These are phyloP conservation scores for Brachyptera putata DNA, from an alignment of 2,888 invertebrate genomes.

Conservation along the genomic window DNA sequence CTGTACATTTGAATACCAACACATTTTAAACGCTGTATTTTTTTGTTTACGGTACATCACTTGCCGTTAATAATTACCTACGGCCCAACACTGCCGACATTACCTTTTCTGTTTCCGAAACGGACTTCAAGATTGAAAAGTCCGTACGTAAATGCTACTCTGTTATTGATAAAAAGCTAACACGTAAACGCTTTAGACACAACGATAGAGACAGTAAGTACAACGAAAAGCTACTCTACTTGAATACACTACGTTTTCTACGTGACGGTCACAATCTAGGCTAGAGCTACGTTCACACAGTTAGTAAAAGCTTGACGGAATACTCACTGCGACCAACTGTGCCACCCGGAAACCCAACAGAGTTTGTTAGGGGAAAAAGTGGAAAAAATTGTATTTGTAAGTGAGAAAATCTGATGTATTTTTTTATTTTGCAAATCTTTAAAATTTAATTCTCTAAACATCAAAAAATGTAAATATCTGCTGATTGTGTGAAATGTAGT, in stretches of 20 bases:
- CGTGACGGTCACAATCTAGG: background rate
- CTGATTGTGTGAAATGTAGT: slow-evolving; percentile 29
- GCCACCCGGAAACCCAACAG: slow-evolving; percentile 65
- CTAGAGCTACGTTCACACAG: slow-evolving; percentile 26
- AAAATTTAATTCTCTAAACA: slow-evolving; percentile 27
- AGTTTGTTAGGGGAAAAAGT: slow-evolving; percentile 58
- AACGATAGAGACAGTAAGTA: slow-evolving; percentile 14
- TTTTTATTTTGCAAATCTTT: slow-evolving; percentile 32
- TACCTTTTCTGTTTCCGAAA: too few species aligned
- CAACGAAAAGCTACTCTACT: slow-evolving; percentile 4
- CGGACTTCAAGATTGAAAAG: background rate
- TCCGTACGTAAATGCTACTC: background rate
- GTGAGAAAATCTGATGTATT: slow-evolving; percentile 32
- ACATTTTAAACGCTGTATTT: too few species aligned
- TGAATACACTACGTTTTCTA: slow-evolving; percentile 4
- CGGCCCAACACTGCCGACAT: too few species aligned
- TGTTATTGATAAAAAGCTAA: too few species aligned
- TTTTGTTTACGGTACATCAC: too few species aligned
- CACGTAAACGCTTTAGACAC: too few species aligned
- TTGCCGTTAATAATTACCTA: too few species aligned
- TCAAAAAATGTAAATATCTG: slow-evolving; percentile 18
- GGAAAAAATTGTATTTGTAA: slow-evolving; percentile 51
- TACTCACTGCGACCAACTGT: slow-evolving; percentile 68
- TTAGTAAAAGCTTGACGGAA: slow-evolving; percentile 36
- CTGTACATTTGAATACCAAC: slow-evolving; percentile 73